Evolutionary conservation across 2,888 invertebrate genomes (phyloP).

Genomic region (Drosophila niveifrons): DNA sequence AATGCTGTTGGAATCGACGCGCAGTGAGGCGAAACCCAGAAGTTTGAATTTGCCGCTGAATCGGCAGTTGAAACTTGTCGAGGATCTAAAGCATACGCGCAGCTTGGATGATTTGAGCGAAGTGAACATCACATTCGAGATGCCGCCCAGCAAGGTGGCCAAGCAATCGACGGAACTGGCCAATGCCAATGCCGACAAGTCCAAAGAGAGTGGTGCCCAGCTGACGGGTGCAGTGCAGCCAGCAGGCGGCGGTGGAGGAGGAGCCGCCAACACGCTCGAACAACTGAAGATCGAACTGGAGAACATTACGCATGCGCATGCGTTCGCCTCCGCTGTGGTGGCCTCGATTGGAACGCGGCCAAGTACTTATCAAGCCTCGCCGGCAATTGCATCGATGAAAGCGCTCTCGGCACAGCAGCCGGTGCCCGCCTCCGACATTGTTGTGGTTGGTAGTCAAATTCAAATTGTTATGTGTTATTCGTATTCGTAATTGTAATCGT

Average conservation of each 20-base stretch:
- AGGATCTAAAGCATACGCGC: conserved; percentile 73
- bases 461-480: conserved; percentile 38
- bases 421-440: conserved; percentile 62
- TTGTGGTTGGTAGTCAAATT: conserved; percentile 49
- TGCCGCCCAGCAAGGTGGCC: conserved; percentile 60
- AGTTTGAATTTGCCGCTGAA: conserved; percentile 77
- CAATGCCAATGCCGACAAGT: conserved; percentile 48
- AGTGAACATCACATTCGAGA: conserved; percentile 76
- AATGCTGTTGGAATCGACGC: conserved; percentile 63
- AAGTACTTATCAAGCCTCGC: conserved; percentile 66
- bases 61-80: conserved; percentile 76
- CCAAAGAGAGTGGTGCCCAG: conserved; percentile 55
- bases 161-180: conserved; percentile 27
- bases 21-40: conserved; percentile 66
- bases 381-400: conserved; percentile 61
- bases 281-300: conserved; percentile 87
- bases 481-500: conserved; percentile 35
- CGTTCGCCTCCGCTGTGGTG: conserved; percentile 78
- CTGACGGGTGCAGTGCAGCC: conserved; percentile 46
- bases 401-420: conserved; percentile 62
- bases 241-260: conserved; percentile 21
- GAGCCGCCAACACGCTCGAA: conserved; percentile 86
- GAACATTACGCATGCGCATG: conserved; percentile 87
- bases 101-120: conserved; percentile 73
- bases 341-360: conserved; percentile 67